Conservation (phyloP, 2,888 invertebrate species). For the Pasiphila rectangulata region DNA sequence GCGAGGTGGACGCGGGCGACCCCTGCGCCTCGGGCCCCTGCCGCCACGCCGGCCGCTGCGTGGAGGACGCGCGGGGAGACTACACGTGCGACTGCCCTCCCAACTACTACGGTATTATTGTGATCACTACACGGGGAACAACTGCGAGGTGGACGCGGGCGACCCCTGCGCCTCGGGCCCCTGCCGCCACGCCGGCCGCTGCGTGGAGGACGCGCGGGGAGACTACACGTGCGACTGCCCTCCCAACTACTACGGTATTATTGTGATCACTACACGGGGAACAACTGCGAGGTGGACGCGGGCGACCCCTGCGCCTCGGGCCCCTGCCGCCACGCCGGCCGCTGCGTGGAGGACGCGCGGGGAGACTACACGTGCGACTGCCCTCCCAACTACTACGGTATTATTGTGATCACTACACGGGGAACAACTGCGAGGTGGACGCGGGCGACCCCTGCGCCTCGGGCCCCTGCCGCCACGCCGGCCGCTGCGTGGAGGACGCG, state of each 20-base stretch:
- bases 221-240: conserved; percentile 86
- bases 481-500: conserved; percentile 80
- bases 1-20: conserved; percentile 89
- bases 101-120: conserved; percentile 86
- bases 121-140: conserved; percentile 93
- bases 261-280: conserved; percentile 93
- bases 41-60: conserved; percentile 84
- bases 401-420: no score
- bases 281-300: conserved; percentile 91
- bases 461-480: conserved; percentile 87
- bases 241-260: conserved; percentile 85
- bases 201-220: conserved; percentile 83
- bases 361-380: conserved; percentile 88
- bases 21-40: conserved; percentile 87
- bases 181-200: conserved; percentile 86
- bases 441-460: conserved; percentile 86
- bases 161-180: conserved; percentile 85
- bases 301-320: conserved; percentile 86
- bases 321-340: conserved; percentile 87
- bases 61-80: conserved; percentile 83
- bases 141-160: conserved; percentile 91
- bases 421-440: conserved; percentile 93
- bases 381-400: conserved; percentile 84
- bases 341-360: conserved; percentile 80
- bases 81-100: conserved; percentile 86